Base-by-base conservation (phyloP, 2,888 invertebrate genomes). In the Hybos culiciformis region DNA sequence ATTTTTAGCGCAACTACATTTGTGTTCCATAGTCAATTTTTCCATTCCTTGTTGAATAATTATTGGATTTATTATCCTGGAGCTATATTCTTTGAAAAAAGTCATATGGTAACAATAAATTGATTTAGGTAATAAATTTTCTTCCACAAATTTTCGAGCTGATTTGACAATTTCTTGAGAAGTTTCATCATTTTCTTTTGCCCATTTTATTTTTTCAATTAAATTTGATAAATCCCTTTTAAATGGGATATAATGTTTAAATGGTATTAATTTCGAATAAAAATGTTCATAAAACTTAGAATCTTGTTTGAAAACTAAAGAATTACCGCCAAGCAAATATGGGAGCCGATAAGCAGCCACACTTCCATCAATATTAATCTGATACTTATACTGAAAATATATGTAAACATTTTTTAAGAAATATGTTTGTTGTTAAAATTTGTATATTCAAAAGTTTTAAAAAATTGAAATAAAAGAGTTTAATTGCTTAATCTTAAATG, bases 271-370 rank as follows among this genome's bases (percentile, higher is more conserved):
- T 51, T 82, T 73, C 31, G 72, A 66, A 60, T 97, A 97, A 66
- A 93, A 97, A 69, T 88, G 85, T 70, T 97, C 96, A 62, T 91
- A 88, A 66, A 87, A 96, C n/a, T 77, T 75, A 0, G 96, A 96
- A 20, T 85, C 78, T 66, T 93, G 93, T 68, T 97, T 97, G 12
- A 97, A 71, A 12, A 94, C 80, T 46, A 91, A 66, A 0, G 90
- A 80, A 55, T 87, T 85, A 2, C 94, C 93, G 36, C 78, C 85
- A 48, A 97, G 66, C 17, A 97, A 71, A 62, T 92, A 94, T 0
- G 96, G 94, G 51, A 93, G 74, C 48, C 96, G 74, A 64, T 96
- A 97, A 0, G 96, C 90, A 17, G 96, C 94, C 14, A 97, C 96
- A 31, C 94, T 91, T 14, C 97, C 97, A 70, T 97, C 97, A 43